These are phyloP conservation scores for Corythoichthys intestinalis DNA, from an alignment of 2,113 vertebrate species.

Conservation along the genomic window DNA sequence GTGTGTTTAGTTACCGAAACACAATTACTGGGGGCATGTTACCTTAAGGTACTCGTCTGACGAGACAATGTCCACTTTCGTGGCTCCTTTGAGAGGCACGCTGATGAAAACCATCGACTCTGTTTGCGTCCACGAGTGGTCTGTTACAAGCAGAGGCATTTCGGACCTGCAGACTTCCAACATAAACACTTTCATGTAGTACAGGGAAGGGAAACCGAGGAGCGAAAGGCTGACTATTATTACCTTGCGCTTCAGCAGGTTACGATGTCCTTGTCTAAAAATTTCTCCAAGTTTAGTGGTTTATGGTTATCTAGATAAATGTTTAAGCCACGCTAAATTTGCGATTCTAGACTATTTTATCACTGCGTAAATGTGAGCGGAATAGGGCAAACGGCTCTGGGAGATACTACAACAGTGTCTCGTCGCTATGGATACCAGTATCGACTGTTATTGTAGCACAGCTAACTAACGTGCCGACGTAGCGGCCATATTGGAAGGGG, in stretches of 20 bases:
- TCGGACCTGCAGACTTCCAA: neutral
- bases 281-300: too few relatives aligned
- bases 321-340: neutral
- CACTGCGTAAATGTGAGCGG: neutral
- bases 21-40: neutral
- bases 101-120: conserved; percentile 67
- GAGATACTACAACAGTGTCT: conserved; percentile 4
- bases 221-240: neutral
- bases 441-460: too few relatives aligned
- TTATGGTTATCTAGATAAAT: neutral
- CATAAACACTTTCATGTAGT: neutral
- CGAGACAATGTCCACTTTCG: conserved; percentile 74
- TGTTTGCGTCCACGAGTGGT: conserved; percentile 83
- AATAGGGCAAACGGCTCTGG: neutral
- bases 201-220: neutral
- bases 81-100: conserved; percentile 77
- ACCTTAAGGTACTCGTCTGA: conserved; percentile 88
- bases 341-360: neutral
- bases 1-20: too few relatives aligned
- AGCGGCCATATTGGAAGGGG: too few relatives aligned
- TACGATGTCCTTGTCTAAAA: neutral
- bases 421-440: conserved; percentile 29
- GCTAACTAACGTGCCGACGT: too few relatives aligned
- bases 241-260: neutral
- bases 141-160: conserved; percentile 82